Base-by-base conservation (phyloP, 1,140 invertebrate species). In the Cydia amplana region DNA sequence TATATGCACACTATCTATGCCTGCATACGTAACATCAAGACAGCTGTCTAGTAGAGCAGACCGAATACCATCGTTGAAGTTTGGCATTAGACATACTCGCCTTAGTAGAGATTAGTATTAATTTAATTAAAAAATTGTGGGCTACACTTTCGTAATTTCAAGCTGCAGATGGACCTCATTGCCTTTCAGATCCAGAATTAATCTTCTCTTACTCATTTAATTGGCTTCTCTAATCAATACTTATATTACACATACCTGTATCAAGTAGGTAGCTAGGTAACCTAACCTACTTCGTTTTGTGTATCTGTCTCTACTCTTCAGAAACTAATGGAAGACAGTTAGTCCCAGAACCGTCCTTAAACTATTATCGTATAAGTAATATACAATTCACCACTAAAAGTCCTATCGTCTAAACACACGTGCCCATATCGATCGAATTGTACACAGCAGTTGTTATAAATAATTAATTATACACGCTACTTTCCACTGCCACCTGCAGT, bases 401-500 rank as follows among this genome's bases (percentile, higher is more conserved):
- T 55, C 51, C n/a, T 18, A 23, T 60, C 20, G 20, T 60, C 18
- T 10, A 60, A 60, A 23, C 3, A 60, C 55, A 60, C 55, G 55
- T 60, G 55, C 23, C n/a, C 9, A 2, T 23, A 60, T 60, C 55
- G 55, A 60, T 60, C 10, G 18, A 23, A 23, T 60, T 20, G 3
- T 32, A n/a, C 10, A 60, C 55, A n/a, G 55, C 55, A 23, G 55
- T 60, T 60, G 55, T 60, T 23, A 12, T 23, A 23, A 23, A 60
- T 60, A 60, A 60, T 60, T 23, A 60, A 60, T 60, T 23, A 60
- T 60, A 60, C 20, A 60, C n/a, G 16, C 51, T 9, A 55, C 51
- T 55, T 60, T 60, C 10, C 20, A 20, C 20, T 23, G 20, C 18
- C 55, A 60, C 20, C 55, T 60, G 55, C 20, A 60, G 18, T 10